Percentiles rank a stretch among this genome's conserved stretches.
Conservation (phyloP, 1,140 invertebrate species). For the Eumeta japonica region DNA sequence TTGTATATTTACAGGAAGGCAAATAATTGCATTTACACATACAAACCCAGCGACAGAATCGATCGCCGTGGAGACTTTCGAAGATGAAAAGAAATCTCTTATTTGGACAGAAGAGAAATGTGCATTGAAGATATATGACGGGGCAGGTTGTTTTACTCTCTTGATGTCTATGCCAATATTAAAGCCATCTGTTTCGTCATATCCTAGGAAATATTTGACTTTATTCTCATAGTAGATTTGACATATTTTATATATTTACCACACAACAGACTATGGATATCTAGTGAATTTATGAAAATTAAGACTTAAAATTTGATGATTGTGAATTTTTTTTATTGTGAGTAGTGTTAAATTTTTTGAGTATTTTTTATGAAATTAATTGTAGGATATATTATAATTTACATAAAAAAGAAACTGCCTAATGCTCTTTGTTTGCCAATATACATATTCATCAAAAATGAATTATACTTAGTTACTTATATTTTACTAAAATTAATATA, state of each 20-base stretch:
- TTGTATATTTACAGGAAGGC: neutral
- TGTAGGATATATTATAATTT: too few relatives aligned
- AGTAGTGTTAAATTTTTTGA: too few relatives aligned
- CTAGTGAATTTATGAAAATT: slow-evolving; percentile 13
- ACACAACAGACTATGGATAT: too few relatives aligned
- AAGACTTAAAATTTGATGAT: slow-evolving; percentile 15
- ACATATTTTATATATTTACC: too few relatives aligned
- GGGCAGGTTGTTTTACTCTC: slow-evolving; percentile 27
- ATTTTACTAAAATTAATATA: too few relatives aligned
- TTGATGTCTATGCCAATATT: slow-evolving; percentile 24
- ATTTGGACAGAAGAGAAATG: slow-evolving; percentile 17
- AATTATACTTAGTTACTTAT: too few relatives aligned
- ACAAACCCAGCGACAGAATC: slow-evolving; percentile 11
- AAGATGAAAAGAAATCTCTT: slow-evolving; percentile 16
- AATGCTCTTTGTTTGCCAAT: too few relatives aligned
- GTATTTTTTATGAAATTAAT: too few relatives aligned
- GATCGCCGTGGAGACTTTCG: slow-evolving; percentile 26
- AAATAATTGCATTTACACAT: neutral
- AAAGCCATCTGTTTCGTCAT: slow-evolving; percentile 16
- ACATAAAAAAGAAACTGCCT: too few relatives aligned
- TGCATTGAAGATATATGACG: slow-evolving; percentile 26
- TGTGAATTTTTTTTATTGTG: too few relatives aligned
- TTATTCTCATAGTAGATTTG: neutral
- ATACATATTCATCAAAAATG: too few relatives aligned
- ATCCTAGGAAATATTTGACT: slow-evolving; percentile 23